Conservation (phyloP, 2,888 invertebrate genomes). For the Gastracanthus pulcherrimus region DNA sequence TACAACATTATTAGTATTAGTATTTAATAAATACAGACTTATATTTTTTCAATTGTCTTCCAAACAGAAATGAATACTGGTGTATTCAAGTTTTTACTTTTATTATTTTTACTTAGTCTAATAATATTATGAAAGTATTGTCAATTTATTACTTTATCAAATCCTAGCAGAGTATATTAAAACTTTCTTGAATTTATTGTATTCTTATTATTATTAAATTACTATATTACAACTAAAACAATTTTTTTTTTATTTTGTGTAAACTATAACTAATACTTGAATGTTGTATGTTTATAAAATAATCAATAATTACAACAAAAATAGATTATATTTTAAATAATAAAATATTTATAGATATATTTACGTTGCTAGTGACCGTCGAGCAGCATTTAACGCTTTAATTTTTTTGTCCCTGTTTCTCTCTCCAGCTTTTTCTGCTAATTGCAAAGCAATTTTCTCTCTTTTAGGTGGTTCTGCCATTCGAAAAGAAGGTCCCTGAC, state of each 20-base stretch:
- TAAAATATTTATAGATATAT: conserved; percentile 65
- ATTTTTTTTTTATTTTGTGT: no score
- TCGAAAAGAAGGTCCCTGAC: conserved; percentile 92
- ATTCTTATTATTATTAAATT: no score
- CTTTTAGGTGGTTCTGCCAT: conserved; percentile 91
- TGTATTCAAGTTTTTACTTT: no score
- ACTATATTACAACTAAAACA: no score
- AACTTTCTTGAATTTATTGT: no score
- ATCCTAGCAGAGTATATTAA: no score
- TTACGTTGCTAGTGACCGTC: conserved; percentile 83
- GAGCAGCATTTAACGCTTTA: conserved; percentile 85
- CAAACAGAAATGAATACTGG: no score
- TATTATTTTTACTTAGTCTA: no score
- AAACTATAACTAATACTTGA: no score
- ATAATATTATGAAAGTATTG: no score
- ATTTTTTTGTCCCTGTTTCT: conserved; percentile 85
- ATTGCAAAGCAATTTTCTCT: conserved; percentile 88
- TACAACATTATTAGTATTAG: conserved; percentile 30
- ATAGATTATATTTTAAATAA: not conserved
- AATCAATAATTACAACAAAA: not conserved
- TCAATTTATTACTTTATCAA: no score
- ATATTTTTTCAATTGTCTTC: no score
- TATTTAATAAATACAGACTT: conserved; percentile 39
- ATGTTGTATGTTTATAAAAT: conserved; percentile 31
- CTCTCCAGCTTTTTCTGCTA: conserved; percentile 92